Conservation (phyloP, 1,140 invertebrate genomes). For the Drosophila rhopaloa region DNA sequence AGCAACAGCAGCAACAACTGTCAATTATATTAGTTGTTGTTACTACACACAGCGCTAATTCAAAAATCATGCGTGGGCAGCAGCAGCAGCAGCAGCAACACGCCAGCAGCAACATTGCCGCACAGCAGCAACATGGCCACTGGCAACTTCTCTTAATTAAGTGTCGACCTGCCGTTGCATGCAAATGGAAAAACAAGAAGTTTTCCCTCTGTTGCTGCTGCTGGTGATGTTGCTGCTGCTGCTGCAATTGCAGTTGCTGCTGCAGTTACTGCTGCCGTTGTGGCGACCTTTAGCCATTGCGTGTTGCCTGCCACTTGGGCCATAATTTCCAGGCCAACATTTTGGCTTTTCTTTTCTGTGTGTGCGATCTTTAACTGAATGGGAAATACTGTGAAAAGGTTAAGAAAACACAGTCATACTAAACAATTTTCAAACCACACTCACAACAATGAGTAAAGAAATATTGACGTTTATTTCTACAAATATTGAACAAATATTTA, state of each 20-base stretch:
- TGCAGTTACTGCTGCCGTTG: conserved; percentile 15
- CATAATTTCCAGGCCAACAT: conserved; percentile 53
- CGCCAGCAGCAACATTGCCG: conserved; percentile 48
- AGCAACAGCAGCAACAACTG: conserved; percentile 64
- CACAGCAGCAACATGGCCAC: conserved; percentile 63
- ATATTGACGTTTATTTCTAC: neutral
- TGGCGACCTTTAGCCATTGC: conserved; percentile 75
- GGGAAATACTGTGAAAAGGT: conserved; percentile 27
- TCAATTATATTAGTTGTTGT: conserved; percentile 83
- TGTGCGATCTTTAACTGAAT: conserved; percentile 40
- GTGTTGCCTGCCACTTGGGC: conserved; percentile 60
- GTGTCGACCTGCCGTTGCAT: conserved; percentile 75
- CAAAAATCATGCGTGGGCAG: conserved; percentile 82
- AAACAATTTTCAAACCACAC: neutral
- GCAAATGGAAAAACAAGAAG: conserved; percentile 36
- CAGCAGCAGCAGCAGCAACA: conserved; percentile 37
- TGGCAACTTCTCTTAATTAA: conserved; percentile 80
- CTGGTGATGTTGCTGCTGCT: conserved; percentile 5
- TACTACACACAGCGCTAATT: conserved; percentile 79
- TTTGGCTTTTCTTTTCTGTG: conserved; percentile 14
- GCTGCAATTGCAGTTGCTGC: conserved; percentile 28
- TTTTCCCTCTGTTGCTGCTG: conserved; percentile 9
- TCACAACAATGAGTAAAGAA: neutral
- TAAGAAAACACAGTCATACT: conserved; percentile 6
- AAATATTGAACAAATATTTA: neutral